Base-by-base conservation (phyloP, 2,113 vertebrate species). In the Macrotis lagotis region DNA sequence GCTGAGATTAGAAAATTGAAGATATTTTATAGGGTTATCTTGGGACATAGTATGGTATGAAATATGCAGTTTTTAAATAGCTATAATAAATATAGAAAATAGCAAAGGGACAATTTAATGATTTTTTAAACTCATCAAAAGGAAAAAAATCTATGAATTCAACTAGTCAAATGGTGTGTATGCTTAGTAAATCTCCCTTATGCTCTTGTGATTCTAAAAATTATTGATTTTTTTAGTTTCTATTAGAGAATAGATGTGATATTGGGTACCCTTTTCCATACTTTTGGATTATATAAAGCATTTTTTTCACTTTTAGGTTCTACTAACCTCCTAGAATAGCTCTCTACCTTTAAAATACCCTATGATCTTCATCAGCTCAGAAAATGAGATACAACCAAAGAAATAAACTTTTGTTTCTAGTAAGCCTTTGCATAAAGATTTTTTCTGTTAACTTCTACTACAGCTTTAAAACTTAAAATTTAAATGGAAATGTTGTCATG, bases 61-160 rank as follows among this genome's bases (percentile, higher is more conserved):
- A 97, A 97, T 92, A 95, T 48, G 94, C 95, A 92, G 66, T 66
- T 97, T 97, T 89, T 96, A 96, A 97, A 96, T 91, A 97, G 93
- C 95, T 92, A 96, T 94, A 97, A 97, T 97, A 97, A 98, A 97
- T 97, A 97, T 24, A 96, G 97, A 95, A 97, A 98, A 97, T 94
- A 97, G 96, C 95, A 97, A 96, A 94, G 92, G 95, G 96, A 92
- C 97, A 97, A 97, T 94, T 97, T 97, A 98, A 97, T 97, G 97
- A 97, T 97, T 97, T 98, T 97, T 95, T 94, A 93, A 97, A 97
- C 95, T 98, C 97, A 97, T 95, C 97, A 97, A 95, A 97, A 96
- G 94, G 16, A 97, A 96, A 66, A 97, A 97, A 97, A 97, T 97
- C 95, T 96, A 96, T 97, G 95, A 94, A 97, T 97, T 96, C 91